Conservation (phyloP, 2,113 vertebrate genomes). For the Ammodramus savannarum region DNA sequence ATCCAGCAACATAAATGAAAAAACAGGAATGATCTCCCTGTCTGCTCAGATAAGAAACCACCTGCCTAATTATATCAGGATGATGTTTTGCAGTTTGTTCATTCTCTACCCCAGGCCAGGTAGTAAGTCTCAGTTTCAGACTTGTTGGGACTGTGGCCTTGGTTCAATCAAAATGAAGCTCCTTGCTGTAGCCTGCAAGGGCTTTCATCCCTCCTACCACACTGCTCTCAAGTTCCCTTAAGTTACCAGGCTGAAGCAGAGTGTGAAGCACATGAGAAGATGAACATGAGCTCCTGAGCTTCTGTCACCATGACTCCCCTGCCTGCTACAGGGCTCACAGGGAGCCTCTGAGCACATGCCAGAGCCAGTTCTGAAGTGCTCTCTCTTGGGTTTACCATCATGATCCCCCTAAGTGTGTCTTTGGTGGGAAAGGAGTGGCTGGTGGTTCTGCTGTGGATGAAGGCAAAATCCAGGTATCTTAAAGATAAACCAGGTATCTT, state of each 20-base stretch:
- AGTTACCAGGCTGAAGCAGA: not conserved
- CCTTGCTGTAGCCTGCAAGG: not conserved
- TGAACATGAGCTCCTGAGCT: fast-evolving
- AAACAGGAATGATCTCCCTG: not conserved
- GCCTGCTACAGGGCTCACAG: not conserved
- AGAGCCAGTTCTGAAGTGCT: not conserved
- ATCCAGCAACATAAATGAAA: not conserved
- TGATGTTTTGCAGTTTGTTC: not conserved
- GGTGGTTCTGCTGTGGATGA: not conserved
- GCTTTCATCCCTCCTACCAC: not conserved
- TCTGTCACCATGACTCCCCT: not conserved
- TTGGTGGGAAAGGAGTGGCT: not conserved
- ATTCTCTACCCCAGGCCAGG: not conserved
- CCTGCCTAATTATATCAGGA: not conserved
- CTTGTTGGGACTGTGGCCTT: not conserved
- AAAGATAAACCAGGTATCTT: not conserved
- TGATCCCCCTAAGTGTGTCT: not conserved
- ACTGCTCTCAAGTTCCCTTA: not conserved
- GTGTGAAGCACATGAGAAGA: fast-evolving
- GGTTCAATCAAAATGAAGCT: not conserved
- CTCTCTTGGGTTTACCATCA: not conserved
- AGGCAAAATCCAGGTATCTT: not conserved
- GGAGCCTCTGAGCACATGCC: not conserved
- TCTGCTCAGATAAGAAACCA: not conserved
- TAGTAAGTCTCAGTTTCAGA: not conserved